phyloP scores from a whole-genome alignment of 2,113 vertebrate species.

The Polypterus senegalus region DNA sequence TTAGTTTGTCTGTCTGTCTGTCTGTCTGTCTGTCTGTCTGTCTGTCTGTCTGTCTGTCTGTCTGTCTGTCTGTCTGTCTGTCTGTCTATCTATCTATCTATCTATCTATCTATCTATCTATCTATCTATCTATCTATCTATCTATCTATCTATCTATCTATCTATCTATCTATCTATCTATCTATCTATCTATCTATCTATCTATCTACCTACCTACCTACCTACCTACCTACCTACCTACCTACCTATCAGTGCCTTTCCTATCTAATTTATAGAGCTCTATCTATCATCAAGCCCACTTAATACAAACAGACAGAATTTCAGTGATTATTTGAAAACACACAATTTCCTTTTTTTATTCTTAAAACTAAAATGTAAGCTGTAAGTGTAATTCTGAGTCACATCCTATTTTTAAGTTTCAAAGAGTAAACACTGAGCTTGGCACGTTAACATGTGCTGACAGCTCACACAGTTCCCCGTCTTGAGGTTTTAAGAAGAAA shows the following conservation, averaged over 20 bases:
- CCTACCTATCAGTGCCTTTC: too few relatives aligned
- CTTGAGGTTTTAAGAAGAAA: too few relatives aligned
- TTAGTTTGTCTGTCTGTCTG: conserved; percentile 6
- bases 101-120: not conserved
- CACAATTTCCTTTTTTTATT: too few relatives aligned
- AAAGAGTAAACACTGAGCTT: too few relatives aligned
- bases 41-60: not conserved
- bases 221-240: conserved; percentile 1
- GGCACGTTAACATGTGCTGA: too few relatives aligned
- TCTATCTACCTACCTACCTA: conserved; percentile 9
- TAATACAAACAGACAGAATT: not conserved
- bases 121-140: conserved; percentile 2
- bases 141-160: conserved; percentile 5
- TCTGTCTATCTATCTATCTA: conserved; percentile 7
- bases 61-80: not conserved
- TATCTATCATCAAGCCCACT: not conserved
- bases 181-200: conserved; percentile 2
- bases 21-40: not conserved
- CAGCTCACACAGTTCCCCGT: too few relatives aligned
- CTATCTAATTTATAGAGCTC: too few relatives aligned
- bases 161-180: conserved; percentile 12
- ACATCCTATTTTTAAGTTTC: too few relatives aligned
- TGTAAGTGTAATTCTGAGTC: too few relatives aligned
- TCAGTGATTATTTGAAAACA: too few relatives aligned
- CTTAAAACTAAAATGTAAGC: too few relatives aligned